A percentile compares a stretch with the other conserved stretches of the same genome.
These are phyloP conservation scores for Battus philenor DNA, from an alignment of 1,140 invertebrate species.

Conservation along the genomic window DNA sequence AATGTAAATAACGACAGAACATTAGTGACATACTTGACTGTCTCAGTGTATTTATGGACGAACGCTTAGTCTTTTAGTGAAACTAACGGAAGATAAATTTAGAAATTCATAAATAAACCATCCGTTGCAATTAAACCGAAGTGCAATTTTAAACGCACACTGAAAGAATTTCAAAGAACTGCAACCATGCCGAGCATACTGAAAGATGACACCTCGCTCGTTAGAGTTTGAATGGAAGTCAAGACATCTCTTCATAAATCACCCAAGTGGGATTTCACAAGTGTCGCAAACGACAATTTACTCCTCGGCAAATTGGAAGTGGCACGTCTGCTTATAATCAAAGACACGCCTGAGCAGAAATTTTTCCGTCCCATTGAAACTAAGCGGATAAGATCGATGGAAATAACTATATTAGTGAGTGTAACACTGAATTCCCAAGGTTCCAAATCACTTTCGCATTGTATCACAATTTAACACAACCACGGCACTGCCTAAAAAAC, in stretches of 20 bases:
- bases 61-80: conserved; percentile 35
- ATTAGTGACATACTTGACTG: conserved; percentile 52
- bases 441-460: not conserved
- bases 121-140: conserved; percentile 24
- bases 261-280: conserved; percentile 30
- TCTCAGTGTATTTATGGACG: conserved; percentile 56
- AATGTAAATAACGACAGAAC: too few relatives aligned
- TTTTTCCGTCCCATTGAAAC: conserved; percentile 21
- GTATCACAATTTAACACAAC: conserved; percentile 8
- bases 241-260: conserved; percentile 31
- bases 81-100: conserved; percentile 36
- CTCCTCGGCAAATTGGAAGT: conserved; percentile 37
- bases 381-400: conserved; percentile 14
- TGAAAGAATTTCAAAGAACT: conserved; percentile 17
- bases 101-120: conserved; percentile 23
- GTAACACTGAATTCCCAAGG: not conserved
- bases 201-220: conserved; percentile 21
- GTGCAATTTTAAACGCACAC: conserved; percentile 3
- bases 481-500: conserved; percentile 3
- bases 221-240: conserved; percentile 23
- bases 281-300: conserved; percentile 36
- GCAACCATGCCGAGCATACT: conserved; percentile 9
- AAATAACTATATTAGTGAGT: not conserved
- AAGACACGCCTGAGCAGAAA: conserved; percentile 24
- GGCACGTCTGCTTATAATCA: conserved; percentile 37